Evolutionary conservation across 2,113 vertebrate species (phyloP).

Genomic region (Australoheros scitulus): DNA sequence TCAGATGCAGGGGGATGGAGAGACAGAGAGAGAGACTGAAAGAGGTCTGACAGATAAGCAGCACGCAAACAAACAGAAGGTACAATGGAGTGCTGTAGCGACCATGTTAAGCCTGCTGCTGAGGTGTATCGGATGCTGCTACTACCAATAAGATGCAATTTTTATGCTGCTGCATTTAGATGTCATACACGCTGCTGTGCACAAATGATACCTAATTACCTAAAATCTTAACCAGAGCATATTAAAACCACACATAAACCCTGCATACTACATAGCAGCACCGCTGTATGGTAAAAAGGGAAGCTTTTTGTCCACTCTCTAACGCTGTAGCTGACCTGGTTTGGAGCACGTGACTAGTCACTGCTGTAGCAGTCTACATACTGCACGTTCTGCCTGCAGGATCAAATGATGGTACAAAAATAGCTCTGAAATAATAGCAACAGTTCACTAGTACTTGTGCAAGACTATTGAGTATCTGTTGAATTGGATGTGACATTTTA

Average conservation of each 20-base stretch:
- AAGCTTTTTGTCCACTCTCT: conserved; percentile 23
- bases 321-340: conserved; percentile 49
- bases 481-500: conserved; percentile 72
- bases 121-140: conserved; percentile 34
- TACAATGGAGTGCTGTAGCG: conserved; percentile 31
- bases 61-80: conserved; percentile 52
- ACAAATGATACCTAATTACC: background rate
- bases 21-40: conserved; percentile 17
- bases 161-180: conserved; percentile 13
- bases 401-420: conserved; percentile 64
- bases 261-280: background rate
- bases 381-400: conserved; percentile 58
- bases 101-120: conserved; percentile 23
- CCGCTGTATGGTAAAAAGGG: background rate
- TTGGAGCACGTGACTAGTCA: conserved; percentile 44
- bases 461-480: conserved; percentile 51
- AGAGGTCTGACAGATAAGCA: conserved; percentile 31
- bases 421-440: conserved; percentile 71
- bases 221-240: background rate
- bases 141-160: conserved; percentile 18
- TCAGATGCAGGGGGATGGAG: conserved; percentile 28
- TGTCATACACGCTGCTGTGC: background rate
- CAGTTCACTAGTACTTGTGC: conserved; percentile 42
- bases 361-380: conserved; percentile 38
- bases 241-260: background rate